Evolutionary conservation across 1,140 invertebrate species (phyloP).

Genomic region (Anastatus disparis): DNA sequence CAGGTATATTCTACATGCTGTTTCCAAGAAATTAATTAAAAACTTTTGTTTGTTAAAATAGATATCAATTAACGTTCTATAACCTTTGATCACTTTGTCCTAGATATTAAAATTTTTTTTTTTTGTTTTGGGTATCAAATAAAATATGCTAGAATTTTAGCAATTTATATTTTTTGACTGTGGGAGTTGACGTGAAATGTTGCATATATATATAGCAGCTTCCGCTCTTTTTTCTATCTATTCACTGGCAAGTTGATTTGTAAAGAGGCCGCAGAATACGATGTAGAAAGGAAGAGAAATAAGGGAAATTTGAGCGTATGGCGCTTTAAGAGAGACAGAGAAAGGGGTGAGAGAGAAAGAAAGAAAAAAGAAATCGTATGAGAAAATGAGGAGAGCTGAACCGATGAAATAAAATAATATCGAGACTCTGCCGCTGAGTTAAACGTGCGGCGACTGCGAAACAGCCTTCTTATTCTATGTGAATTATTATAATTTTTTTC

Average conservation of each 20-base stretch:
- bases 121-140: too few relatives aligned
- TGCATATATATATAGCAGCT: too few relatives aligned
- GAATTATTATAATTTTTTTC: constrained; percentile 54
- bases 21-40: too few relatives aligned
- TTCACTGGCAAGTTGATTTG: background rate
- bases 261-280: background rate
- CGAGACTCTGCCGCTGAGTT: constrained; percentile 3
- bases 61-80: too few relatives aligned
- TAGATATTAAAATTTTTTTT: too few relatives aligned
- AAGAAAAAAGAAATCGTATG: background rate
- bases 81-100: too few relatives aligned
- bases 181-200: too few relatives aligned
- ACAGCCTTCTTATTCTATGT: background rate
- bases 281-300: background rate
- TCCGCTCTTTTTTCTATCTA: background rate
- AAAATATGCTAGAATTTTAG: too few relatives aligned
- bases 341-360: too few relatives aligned
- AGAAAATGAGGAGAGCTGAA: background rate
- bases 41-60: too few relatives aligned
- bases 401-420: constrained; percentile 9
- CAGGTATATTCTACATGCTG: too few relatives aligned
- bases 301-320: constrained; percentile 14
- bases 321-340: background rate
- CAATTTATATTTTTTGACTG: too few relatives aligned
- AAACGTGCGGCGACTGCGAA: constrained; percentile 47